Evolutionary conservation across 2,888 invertebrate genomes (phyloP), one percentile per base, ranked within the genome.

Genomic region (Apodemia hepburni): DNA sequence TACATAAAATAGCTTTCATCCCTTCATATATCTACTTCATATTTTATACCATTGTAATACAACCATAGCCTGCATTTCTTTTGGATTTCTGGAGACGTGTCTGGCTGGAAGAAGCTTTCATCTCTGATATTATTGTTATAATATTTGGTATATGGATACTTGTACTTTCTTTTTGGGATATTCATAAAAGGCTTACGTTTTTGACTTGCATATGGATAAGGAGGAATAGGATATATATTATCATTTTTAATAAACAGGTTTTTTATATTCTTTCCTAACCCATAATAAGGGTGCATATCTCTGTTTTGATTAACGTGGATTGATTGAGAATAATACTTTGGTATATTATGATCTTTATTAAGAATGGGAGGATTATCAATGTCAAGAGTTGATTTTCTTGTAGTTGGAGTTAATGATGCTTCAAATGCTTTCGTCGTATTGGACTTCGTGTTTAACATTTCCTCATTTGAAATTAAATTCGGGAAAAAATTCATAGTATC

Each of bases 61-160:
- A 89, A 69, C 86, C 87, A 88, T 29, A 85, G 66, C 65, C 75
- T 81, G 66, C 89, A 86, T 62, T 77, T 78, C 47, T 76, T 60
- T 8, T 51, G 54, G 2, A 27, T 29, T 57, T 29, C 29, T 7
- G 29, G 54, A n/a, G 54, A 7, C 8, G 54, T 12, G 2, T 15
- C 15, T 11, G 57, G 29, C 29, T 57, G 27, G 29, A 57, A 27
- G 12, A 47, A 47, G 17, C 17, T 47, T 0, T 8, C 29, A 8
- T 57, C 57, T 57, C 27, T 57, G 7, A 57, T 57, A 7, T 27
- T n/a, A 27, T 57, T 29, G n/a, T 2, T 29, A 57, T 27, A 57
- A 29, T 57, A 17, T 17, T 47, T 57, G 15, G n/a, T 57, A 15
- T n/a, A 57, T 1, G 29, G 57, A 8, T 15, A n/a, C n/a, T 57